phyloP scores from a whole-genome alignment of 2,113 vertebrate genomes.

The Rattus rattus region DNA sequence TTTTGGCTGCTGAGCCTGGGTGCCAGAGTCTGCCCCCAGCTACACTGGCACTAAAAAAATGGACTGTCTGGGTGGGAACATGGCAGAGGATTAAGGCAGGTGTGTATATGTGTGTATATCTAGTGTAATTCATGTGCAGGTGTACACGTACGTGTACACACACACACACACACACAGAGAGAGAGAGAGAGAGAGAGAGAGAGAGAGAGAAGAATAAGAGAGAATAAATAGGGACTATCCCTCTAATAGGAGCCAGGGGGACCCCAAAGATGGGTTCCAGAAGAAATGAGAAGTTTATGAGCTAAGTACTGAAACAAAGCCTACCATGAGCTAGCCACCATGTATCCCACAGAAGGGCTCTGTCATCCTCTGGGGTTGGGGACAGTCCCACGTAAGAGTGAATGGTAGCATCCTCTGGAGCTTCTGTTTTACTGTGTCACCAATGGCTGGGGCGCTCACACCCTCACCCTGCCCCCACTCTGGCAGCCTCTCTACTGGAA shows the following conservation, averaged over 20 bases:
- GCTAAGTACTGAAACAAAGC: background rate
- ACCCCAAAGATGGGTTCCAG: background rate
- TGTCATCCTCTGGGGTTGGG: background rate
- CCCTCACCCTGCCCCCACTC: slow-evolving; percentile 31
- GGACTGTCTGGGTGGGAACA: background rate
- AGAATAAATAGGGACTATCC: background rate
- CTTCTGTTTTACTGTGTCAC: slow-evolving; percentile 45
- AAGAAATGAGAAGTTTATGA: background rate
- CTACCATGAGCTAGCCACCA: background rate
- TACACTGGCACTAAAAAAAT: background rate
- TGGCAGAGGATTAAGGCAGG: background rate
- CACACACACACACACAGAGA: background rate
- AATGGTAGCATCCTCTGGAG: background rate
- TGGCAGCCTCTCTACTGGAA: slow-evolving; percentile 45
- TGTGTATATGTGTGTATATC: background rate
- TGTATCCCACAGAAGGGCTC: background rate
- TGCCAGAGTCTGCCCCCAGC: slow-evolving; percentile 44
- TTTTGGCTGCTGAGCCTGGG: slow-evolving; percentile 36
- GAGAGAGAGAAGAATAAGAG: background rate
- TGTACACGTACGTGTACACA: background rate
- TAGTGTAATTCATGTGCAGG: background rate
- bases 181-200: too few relatives aligned
- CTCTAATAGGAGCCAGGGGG: background rate
- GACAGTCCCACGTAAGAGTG: background rate
- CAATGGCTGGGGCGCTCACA: slow-evolving; percentile 34